Evolutionary conservation across 2,888 invertebrate species (phyloP).

Genomic region (Trichacis sp.): DNA sequence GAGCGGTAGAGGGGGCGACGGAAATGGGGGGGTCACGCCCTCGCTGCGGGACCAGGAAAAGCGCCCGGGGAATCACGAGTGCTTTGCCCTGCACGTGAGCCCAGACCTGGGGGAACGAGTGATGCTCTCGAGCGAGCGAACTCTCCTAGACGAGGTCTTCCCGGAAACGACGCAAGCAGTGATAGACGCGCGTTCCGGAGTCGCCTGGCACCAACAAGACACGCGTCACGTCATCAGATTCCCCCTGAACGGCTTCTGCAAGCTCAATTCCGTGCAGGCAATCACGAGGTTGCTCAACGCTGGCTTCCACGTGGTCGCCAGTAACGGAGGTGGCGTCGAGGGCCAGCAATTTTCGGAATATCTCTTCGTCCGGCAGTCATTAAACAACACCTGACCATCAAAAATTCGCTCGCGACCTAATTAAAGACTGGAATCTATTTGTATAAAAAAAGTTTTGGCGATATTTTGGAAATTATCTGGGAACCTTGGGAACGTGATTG

Average conservation of each 20-base stretch:
- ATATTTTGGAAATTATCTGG: too few relatives aligned
- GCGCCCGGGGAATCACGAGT: constrained; percentile 75
- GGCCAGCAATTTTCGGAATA: constrained; percentile 92
- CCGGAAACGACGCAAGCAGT: constrained; percentile 84
- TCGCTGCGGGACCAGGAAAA: constrained; percentile 39
- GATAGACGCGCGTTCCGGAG: constrained; percentile 83
- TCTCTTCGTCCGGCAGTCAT: constrained; percentile 77
- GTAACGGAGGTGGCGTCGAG: constrained; percentile 88
- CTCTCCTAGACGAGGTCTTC: constrained; percentile 81
- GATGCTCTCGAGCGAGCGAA: constrained; percentile 84
- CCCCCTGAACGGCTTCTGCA: constrained; percentile 89
- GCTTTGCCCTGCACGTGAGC: constrained; percentile 83
- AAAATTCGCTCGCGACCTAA: constrained; percentile 49
- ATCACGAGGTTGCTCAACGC: constrained; percentile 84
- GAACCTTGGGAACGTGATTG: too few relatives aligned
- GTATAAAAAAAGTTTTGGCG: too few relatives aligned
- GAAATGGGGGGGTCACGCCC: constrained; percentile 49
- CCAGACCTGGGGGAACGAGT: constrained; percentile 86
- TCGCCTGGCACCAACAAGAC: constrained; percentile 86
- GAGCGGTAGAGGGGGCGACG: constrained; percentile 53
- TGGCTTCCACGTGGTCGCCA: constrained; percentile 83
- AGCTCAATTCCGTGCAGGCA: constrained; percentile 89
- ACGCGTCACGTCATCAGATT: constrained; percentile 86
- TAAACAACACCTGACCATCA: constrained; percentile 55
- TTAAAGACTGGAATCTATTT: constrained; percentile 29